Base-by-base conservation (phyloP, 92 coral and sea anemone species). In the Blastomussa wellsi region DNA sequence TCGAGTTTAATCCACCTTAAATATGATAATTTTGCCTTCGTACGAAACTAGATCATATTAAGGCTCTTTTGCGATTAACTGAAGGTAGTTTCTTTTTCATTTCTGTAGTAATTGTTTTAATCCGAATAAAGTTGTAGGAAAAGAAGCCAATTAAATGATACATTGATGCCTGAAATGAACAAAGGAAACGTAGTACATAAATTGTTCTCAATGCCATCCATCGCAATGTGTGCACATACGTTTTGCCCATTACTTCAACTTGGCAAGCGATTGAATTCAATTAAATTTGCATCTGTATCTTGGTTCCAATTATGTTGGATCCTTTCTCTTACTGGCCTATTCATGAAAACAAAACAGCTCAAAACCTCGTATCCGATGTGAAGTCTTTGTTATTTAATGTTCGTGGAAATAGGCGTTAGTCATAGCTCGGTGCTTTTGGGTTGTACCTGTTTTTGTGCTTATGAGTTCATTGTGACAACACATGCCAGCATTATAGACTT, bases 401-500 rank as follows among this genome's bases (percentile, higher is more conserved):
- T 35, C 68, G 78, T 38, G 22, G 47, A 55, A 75, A 57, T 74
- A 41, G 87, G 41, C 44, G 74, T 74, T 83, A 57, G 87, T 74
- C 74, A 83, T 60, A 60, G 73, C 10, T 65, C 80, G 41, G 5
- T 75, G 73, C 32, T 9, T 74, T 29, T 1, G 47, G 44, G 32
- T 42, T 17, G 20, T 33, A 32, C 74, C 87, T 83, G 87, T 75
- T 83, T 83, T 74, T 36, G 38, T 26, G 74, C 80, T 83, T 83
- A 83, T 59, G 60, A 74, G 52, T 41, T 60, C 81, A 74, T 83
- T 83, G 65, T 83, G 79, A 74, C 32, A 72, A 38, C 67, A 74
- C 74, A 83, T 31, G 80, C 79, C 80, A 83, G 49, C 87, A 38
- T 44, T 75, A 48, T 29, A 83, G 38, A 37, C 74, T 55, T 53